Evolutionary conservation across 92 coral and sea anemone genomes (phyloP).

Genomic region (Phenganax subtilis): DNA sequence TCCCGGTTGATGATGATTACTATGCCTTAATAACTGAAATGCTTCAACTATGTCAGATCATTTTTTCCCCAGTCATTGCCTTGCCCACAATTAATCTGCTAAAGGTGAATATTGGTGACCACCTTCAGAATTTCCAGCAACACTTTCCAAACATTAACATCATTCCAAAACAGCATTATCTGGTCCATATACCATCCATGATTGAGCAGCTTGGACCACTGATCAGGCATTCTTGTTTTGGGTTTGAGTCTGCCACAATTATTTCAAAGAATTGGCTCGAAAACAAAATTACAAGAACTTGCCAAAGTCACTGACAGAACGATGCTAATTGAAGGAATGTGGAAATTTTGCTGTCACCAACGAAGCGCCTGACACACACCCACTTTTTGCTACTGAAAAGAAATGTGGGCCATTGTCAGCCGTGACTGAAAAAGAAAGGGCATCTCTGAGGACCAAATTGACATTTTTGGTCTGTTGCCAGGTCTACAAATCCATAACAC

Average conservation of each 20-base stretch:
- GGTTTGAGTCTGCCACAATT: conserved; percentile 60
- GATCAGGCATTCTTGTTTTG: conserved; percentile 59
- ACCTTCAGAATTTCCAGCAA: background rate
- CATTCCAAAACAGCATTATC: conserved; percentile 16
- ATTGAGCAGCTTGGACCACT: conserved; percentile 62
- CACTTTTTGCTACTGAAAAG: conserved; percentile 28
- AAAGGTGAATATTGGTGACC: conserved; percentile 23
- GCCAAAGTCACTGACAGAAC: conserved; percentile 56
- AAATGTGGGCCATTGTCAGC: conserved; percentile 17
- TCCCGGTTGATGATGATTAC: conserved; percentile 41
- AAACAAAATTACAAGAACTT: conserved; percentile 56
- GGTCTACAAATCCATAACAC: background rate
- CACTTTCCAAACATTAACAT: conserved; percentile 23
- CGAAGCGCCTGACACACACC: conserved; percentile 18
- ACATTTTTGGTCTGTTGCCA: background rate
- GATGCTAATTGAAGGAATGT: conserved; percentile 53
- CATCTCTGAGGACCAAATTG: background rate
- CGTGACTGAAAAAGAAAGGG: conserved; percentile 10
- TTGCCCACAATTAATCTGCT: conserved; percentile 29
- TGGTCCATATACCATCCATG: conserved; percentile 58
- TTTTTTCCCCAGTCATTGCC: conserved; percentile 41
- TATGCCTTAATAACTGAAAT: conserved; percentile 22
- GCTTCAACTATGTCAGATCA: conserved; percentile 18
- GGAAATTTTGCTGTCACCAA: conserved; percentile 19
- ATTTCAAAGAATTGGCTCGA: conserved; percentile 55